phyloP scores from a whole-genome alignment of 2,888 invertebrate genomes.

The Caenorhabditis virilis region DNA sequence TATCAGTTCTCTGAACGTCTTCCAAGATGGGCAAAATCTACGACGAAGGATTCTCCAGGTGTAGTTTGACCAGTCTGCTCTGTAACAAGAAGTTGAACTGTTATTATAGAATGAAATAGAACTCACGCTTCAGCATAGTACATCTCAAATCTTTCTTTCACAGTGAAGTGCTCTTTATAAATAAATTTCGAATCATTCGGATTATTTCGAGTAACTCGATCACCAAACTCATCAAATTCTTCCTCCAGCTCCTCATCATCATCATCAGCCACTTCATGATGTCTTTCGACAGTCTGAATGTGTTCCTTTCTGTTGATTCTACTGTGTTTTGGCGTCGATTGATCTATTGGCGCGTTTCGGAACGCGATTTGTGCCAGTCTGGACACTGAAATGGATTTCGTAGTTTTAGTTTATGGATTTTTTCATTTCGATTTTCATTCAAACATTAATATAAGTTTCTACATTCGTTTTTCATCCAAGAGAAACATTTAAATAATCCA shows the following conservation, averaged over 20 bases:
- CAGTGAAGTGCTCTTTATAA: conserved; percentile 20
- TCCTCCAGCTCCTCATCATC: conserved; percentile 5
- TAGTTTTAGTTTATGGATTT: background rate
- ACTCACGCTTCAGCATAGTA: conserved; percentile 10
- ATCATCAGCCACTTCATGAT: conserved; percentile 19
- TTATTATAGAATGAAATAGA: background rate
- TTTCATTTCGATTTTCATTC: background rate
- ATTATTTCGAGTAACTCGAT: background rate
- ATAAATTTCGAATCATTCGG: conserved; percentile 19
- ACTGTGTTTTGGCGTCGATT: conserved; percentile 11
- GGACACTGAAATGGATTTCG: background rate
- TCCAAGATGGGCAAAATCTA: conserved; percentile 5
- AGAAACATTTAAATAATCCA: no score
- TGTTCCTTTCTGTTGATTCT: conserved; percentile 7
- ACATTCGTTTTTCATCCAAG: no score
- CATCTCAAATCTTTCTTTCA: conserved; percentile 13
- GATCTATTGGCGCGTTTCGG: background rate
- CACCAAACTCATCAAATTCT: background rate
- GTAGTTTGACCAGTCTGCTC: conserved; percentile 13
- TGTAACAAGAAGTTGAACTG: background rate
- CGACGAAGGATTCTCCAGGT: conserved; percentile 9
- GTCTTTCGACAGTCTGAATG: conserved; percentile 10
- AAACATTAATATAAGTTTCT: background rate
- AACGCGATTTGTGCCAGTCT: background rate
- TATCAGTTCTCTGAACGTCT: conserved; percentile 2